Conservation (phyloP, 2,888 invertebrate species). For the Rhamnusium bicolor region DNA sequence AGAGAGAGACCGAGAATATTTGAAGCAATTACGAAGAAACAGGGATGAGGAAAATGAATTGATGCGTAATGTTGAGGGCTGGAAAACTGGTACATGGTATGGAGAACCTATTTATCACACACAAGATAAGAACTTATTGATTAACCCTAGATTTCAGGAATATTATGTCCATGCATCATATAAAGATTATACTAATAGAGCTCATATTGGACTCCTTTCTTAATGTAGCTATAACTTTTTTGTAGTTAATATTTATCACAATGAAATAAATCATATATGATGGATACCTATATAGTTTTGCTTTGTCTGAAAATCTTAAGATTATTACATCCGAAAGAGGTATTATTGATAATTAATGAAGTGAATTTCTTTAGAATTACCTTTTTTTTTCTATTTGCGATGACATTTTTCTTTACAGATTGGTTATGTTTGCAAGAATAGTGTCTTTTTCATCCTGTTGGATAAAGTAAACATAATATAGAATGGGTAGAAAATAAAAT, state of each 20-base stretch:
- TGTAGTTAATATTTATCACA: background rate
- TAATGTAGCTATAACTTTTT: slow-evolving; percentile 30
- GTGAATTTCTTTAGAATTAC: too few species aligned
- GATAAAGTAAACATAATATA: too few species aligned
- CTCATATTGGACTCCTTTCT: slow-evolving; percentile 72
- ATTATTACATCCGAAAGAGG: too few species aligned
- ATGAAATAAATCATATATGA: background rate
- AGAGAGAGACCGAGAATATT: slow-evolving; percentile 87
- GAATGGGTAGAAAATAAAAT: too few species aligned
- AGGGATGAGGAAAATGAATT: slow-evolving; percentile 88
- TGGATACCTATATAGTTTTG: background rate
- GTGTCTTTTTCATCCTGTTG: too few species aligned
- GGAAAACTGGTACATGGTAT: slow-evolving; percentile 92
- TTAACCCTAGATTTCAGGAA: slow-evolving; percentile 79
- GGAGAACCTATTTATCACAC: slow-evolving; percentile 88
- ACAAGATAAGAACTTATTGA: slow-evolving; percentile 76
- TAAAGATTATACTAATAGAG: slow-evolving; percentile 73
- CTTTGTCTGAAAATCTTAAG: too few species aligned
- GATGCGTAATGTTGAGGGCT: slow-evolving; percentile 92
- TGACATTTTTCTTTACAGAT: too few species aligned
- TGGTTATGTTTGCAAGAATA: too few species aligned
- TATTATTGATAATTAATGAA: too few species aligned
- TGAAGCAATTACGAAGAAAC: slow-evolving; percentile 86
- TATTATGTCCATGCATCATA: slow-evolving; percentile 80
- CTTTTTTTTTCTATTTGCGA: too few species aligned